Percentiles rank a stretch among this genome's conserved stretches.
These are phyloP conservation scores for Pyrgus malvae DNA, from an alignment of 2,888 invertebrate genomes.

Conservation along the genomic window DNA sequence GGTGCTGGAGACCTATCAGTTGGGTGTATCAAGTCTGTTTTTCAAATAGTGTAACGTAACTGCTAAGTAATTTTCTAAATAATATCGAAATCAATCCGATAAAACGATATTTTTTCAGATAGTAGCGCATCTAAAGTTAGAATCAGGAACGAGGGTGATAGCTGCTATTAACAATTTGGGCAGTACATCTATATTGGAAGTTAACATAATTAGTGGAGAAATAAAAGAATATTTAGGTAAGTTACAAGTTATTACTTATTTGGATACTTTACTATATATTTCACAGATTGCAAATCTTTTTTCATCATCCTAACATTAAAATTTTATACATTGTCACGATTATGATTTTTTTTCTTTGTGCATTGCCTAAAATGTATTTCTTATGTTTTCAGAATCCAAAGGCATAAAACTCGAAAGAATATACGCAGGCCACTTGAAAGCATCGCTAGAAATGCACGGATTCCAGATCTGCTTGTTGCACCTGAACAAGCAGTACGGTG, in stretches of 20 bases:
- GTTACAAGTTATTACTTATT: neutral
- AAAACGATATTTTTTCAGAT: constrained; percentile 56
- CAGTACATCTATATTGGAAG: constrained; percentile 87
- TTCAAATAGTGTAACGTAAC: no score
- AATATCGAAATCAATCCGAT: no score
- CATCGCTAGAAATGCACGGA: constrained; percentile 90
- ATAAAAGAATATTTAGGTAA: constrained; percentile 84
- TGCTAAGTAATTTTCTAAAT: no score
- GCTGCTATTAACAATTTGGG: constrained; percentile 91
- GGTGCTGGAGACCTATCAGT: no score
- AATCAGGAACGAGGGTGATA: constrained; percentile 72
- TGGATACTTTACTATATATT: no score
- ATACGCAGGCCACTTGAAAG: constrained; percentile 83
- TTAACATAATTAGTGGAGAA: constrained; percentile 87
- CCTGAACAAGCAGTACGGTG: constrained; percentile 63
- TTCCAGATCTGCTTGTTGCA: constrained; percentile 87
- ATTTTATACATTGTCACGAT: no score
- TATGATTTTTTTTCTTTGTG: no score
- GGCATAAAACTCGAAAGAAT: constrained; percentile 76
- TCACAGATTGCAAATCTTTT: no score
- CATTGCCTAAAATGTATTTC: no score
- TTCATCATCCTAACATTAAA: no score
- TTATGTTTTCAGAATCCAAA: constrained; percentile 54
- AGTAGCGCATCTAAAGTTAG: constrained; percentile 57
- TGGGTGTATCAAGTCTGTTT: no score